These are phyloP conservation scores for Sylvia borin DNA, from an alignment of 2,797 vertebrate species.

Conservation along the genomic window DNA sequence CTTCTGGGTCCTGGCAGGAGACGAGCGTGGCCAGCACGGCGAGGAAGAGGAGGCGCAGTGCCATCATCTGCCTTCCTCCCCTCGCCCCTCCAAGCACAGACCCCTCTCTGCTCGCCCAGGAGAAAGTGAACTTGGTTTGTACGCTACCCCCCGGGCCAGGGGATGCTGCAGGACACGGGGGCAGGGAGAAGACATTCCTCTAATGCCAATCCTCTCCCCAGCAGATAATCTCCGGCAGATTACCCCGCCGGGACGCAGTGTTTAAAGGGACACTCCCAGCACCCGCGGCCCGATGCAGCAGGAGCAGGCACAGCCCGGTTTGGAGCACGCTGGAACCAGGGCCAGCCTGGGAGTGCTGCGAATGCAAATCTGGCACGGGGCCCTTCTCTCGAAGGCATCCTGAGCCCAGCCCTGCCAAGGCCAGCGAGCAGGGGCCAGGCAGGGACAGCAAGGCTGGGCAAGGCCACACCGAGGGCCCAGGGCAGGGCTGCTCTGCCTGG, in stretches of 20 bases:
- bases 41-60: slow-evolving; percentile 1
- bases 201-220: slow-evolving; percentile 50
- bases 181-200: slow-evolving; percentile 29
- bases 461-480: background rate
- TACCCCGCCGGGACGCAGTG: background rate
- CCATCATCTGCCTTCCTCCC: background rate
- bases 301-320: rapidly evolving
- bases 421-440: background rate
- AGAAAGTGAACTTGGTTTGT: slow-evolving; percentile 13
- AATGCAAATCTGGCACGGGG: background rate
- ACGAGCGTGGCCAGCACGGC: background rate
- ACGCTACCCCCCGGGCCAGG: background rate
- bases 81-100: background rate
- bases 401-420: background rate
- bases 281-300: rapidly evolving
- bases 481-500: background rate
- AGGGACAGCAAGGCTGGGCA: background rate
- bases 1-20: slow-evolving; percentile 38
- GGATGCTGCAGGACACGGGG: background rate
- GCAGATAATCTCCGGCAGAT: slow-evolving; percentile 59
- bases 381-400: background rate
- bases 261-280: slow-evolving; percentile 50
- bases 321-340: background rate
- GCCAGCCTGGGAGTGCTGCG: background rate
- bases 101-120: background rate